Base-by-base conservation (phyloP, 2,113 vertebrate species). In the Campylorhamphus procurvoides region DNA sequence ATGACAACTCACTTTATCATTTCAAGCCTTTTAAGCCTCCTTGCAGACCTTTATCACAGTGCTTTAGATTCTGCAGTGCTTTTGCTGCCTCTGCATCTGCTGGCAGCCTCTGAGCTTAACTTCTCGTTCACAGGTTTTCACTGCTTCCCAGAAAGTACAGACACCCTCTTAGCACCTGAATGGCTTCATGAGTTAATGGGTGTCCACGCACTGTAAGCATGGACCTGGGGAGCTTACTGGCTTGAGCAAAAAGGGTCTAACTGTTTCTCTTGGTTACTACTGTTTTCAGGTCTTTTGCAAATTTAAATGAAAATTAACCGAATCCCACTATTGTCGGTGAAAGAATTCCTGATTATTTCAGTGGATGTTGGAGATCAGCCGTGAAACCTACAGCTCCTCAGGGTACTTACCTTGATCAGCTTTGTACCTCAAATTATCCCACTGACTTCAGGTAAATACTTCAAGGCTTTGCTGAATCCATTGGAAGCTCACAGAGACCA, bases 301-400 rank as follows among this genome's bases (percentile, higher is more conserved):
- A 24, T 2, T 56, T 29, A 93, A 87, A 20, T 47, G 29, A 94
- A 68, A 91, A 89, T 35, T 11, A 62, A 74, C 8, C 0, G 5
- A 46, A 23, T 63, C 7, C 35, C 9, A 2, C 28, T 55, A n/a
- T 0, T 0, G 18, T 18, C 0, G 0, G 22, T 73, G 67, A 94
- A 69, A 4, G 3, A 52, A 71, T 14, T 88, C 35, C 35, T 67
- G 28, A 12, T 6, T 3, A 8, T 67, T 79, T 91, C 47, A 62
- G 13, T n/a, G 37, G 63, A 56, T 49, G 7, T 22, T 59, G n/a
- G 44, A 40, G 58, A 17, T 20, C 37, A 46, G 9, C 14, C 23
- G 16, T 55, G 55, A 87, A 89, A 69, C 18, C 28, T 68, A 12
- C 6, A 55, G 10, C 46, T 74, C 49, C 62, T 80, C 66, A 40